Evolutionary conservation across 2,888 invertebrate genomes (phyloP).

Genomic region (Spicauda simplicius): DNA sequence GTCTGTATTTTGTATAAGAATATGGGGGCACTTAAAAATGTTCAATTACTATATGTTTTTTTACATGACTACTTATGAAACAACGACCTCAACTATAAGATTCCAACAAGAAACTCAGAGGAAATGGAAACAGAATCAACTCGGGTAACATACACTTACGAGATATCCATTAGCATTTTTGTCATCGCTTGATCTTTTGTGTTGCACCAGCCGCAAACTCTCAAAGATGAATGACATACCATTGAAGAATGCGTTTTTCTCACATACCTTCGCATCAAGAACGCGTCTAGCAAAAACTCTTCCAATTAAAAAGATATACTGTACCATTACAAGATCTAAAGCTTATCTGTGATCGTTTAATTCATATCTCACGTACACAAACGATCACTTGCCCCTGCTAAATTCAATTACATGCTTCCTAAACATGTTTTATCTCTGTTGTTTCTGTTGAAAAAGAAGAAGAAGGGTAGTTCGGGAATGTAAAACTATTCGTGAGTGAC

Average conservation of each 20-base stretch:
- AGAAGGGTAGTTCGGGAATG: constrained; percentile 35
- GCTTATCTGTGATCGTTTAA: constrained; percentile 68
- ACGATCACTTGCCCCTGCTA: constrained; percentile 47
- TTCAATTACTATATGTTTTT: too few relatives aligned
- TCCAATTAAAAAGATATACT: constrained; percentile 79
- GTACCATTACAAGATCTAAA: constrained; percentile 65
- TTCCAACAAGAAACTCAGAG: too few relatives aligned
- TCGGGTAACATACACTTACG: too few relatives aligned
- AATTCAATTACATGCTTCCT: constrained; percentile 53
- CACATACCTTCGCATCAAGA: constrained; percentile 61
- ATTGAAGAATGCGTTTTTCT: constrained; percentile 73
- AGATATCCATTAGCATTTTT: background rate
- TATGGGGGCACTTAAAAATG: too few relatives aligned
- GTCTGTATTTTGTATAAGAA: too few relatives aligned
- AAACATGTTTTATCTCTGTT: constrained; percentile 41
- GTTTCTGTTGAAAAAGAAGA: constrained; percentile 33
- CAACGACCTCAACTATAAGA: too few relatives aligned
- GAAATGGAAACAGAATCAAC: too few relatives aligned
- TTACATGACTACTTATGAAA: too few relatives aligned
- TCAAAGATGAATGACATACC: constrained; percentile 71
- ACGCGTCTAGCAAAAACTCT: constrained; percentile 67
- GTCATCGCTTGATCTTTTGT: constrained; percentile 30
- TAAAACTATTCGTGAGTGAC: constrained; percentile 41
- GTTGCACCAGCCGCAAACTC: constrained; percentile 45
- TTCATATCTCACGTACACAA: constrained; percentile 75